A percentile compares a stretch with the other conserved stretches of the same genome.
Conservation (phyloP, 2,797 vertebrate genomes). For the Muraenolepis orangiensis region DNA sequence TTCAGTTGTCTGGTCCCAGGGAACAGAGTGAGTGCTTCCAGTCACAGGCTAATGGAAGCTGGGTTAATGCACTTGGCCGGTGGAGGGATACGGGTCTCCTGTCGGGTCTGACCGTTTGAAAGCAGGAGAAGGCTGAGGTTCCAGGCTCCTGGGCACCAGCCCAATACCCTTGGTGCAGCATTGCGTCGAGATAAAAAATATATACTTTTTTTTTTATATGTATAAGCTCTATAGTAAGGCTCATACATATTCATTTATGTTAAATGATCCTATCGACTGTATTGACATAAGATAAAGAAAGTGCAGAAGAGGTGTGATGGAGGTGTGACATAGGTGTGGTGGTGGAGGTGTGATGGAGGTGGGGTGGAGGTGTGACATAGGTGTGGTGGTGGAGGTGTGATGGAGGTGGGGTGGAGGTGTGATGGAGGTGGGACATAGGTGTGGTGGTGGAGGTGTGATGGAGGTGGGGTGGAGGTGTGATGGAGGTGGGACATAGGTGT, state of each 20-base stretch:
- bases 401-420: no score
- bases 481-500: neutral
- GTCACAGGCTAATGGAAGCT: neutral
- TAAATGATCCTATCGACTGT: neutral
- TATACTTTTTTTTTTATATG: no score
- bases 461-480: neutral
- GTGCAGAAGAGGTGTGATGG: no score
- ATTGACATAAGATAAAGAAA: neutral
- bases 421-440: neutral
- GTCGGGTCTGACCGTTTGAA: neutral
- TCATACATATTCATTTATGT: neutral
- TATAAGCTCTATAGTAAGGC: neutral
- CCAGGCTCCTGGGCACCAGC: neutral
- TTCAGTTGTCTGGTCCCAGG: neutral
- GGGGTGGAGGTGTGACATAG: no score
- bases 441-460: neutral
- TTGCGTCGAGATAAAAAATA: neutral
- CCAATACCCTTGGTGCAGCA: neutral
- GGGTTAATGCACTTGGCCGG: neutral
- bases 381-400: neutral
- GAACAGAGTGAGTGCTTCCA: conserved; percentile 1
- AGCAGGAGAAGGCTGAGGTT: neutral
- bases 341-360: no score
- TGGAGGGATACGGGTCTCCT: neutral
- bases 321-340: no score